Base-by-base conservation (phyloP, 2,797 vertebrate genomes). In the Melanotaenia nigrans region DNA sequence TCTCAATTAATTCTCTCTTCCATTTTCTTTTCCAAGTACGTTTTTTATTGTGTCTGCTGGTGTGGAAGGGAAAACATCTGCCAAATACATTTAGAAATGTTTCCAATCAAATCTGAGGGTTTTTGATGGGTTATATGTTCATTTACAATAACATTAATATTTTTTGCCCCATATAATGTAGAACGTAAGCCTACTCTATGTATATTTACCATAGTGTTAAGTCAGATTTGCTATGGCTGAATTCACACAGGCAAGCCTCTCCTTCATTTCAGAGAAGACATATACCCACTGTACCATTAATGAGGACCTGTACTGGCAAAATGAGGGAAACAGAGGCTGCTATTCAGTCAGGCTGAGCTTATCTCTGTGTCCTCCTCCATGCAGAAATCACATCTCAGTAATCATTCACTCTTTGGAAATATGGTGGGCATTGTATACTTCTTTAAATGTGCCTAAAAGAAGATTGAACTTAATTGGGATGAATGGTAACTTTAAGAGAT, bases 251-350 rank as follows among this genome's bases (percentile, higher is more conserved):
- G 40, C 9, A 32, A 71, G 73, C 75, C 11, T 77, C 66, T 77
- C 53, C 74, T 68, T 61, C 63, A 32, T 54, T 20, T 53, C 64
- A 30, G 68, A 22, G 42, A 33, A 68, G 80, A 80, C 67, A 42
- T 30, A 58, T 75, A 40, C 40, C 64, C 47, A 51, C 77, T 59
- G 32, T 53, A 38, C 60, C 28, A 12, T 65, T 75, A 77, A 79
- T 53, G 75, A 83, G 80, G 33, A 80, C 70, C 57, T 68, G 77
- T 67, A 76, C 45, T 65, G 69, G 61, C 66, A 67, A 75, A 80
- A 72, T 38, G 69, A 76, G 59, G 67, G 57, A 82, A 75, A 89
- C 81, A 87, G 84, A 85, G 83, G 74, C 81, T 61, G 45, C 84
- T 24, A 81, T 90, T 90, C 81, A 86, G 36, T 30, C 51, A 24